phyloP scores from a whole-genome alignment of 2,113 vertebrate species.

The Petrocephalus microphthalmus region DNA sequence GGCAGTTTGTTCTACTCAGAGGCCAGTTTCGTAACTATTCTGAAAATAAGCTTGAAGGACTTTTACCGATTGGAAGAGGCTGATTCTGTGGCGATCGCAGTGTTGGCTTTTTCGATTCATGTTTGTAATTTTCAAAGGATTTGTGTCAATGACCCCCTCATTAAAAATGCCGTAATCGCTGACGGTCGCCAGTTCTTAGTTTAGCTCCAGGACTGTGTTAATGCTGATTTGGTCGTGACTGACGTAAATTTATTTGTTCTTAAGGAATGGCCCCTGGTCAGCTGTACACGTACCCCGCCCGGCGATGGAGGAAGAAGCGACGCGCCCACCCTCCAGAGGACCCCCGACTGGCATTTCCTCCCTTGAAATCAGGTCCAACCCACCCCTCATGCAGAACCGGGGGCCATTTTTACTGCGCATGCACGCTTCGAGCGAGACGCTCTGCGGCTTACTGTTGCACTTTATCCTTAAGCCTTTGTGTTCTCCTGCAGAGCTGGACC shows the following conservation, averaged over 20 bases:
- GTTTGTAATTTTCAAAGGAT: neutral
- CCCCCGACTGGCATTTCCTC: slow-evolving; percentile 81
- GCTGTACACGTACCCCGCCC: slow-evolving; percentile 89
- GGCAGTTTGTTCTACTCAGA: too few relatives aligned
- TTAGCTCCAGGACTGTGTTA: neutral
- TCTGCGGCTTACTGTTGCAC: neutral
- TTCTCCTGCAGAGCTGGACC: slow-evolving; percentile 66
- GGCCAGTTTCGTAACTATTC: too few relatives aligned
- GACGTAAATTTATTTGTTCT: neutral
- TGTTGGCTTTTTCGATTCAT: neutral
- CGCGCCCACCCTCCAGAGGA: slow-evolving; percentile 90
- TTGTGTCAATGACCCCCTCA: neutral
- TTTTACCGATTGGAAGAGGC: neutral
- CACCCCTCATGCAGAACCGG: neutral
- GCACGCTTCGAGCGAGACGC: neutral
- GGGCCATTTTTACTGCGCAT: neutral
- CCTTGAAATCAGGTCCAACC: slow-evolving; percentile 81
- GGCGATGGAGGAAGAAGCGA: slow-evolving; percentile 91
- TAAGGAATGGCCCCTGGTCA: slow-evolving; percentile 86
- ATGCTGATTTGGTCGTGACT: neutral
- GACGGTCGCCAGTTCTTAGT: neutral
- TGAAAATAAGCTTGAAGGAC: neutral
- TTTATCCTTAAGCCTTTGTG: neutral
- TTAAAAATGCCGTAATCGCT: neutral
- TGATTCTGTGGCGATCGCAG: neutral